A percentile compares a stretch with the other conserved stretches of the same genome.
These are phyloP conservation scores for Hirundichthys speculiger DNA, from an alignment of 2,113 vertebrate species.

Conservation along the genomic window DNA sequence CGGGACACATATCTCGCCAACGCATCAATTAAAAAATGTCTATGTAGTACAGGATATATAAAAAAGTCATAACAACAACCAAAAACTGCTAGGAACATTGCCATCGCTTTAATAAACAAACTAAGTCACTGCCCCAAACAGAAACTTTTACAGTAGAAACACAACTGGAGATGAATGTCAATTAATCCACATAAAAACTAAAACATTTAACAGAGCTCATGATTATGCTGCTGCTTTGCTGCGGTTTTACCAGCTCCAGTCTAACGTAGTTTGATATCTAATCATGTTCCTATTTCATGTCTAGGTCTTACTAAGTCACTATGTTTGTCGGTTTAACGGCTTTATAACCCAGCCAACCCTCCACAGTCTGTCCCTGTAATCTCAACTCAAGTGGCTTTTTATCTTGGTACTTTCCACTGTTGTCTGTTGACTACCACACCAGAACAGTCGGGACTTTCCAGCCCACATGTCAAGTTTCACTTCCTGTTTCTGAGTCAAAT, in stretches of 20 bases:
- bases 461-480: slow-evolving; percentile 53
- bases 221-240: neutral
- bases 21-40: neutral
- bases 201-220: neutral
- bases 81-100: neutral
- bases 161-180: slow-evolving; percentile 3
- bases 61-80: neutral
- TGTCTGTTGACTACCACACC: slow-evolving; percentile 23
- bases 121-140: neutral
- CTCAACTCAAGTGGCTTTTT: no score
- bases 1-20: neutral
- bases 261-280: no score
- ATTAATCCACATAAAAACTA: neutral
- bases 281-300: no score
- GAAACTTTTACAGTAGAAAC: slow-evolving; percentile 12
- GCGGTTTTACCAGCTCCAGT: neutral
- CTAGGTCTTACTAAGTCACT: no score
- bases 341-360: no score
- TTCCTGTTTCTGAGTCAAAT: slow-evolving; percentile 52
- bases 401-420: slow-evolving; percentile 66
- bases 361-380: neutral
- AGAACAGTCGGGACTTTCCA: slow-evolving; percentile 70
- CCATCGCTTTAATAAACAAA: neutral
- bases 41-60: no score
- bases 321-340: no score